A percentile compares a stretch with the other conserved stretches of the same genome.
These are phyloP conservation scores for Oscheius myriophilus DNA, from an alignment of 2,888 invertebrate genomes.

Conservation along the genomic window DNA sequence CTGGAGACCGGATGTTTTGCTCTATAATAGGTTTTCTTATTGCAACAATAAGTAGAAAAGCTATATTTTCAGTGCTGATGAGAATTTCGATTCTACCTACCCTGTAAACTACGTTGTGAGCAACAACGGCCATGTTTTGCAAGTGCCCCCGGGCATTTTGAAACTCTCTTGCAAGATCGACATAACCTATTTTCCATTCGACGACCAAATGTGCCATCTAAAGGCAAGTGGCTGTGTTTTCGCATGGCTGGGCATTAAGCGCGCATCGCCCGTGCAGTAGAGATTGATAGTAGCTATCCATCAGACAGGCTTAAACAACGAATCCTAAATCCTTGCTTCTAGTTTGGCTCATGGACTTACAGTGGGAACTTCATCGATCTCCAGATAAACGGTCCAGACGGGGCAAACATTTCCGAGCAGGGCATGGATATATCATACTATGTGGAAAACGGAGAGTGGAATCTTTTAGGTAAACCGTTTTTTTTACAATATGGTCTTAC, in stretches of 20 bases:
- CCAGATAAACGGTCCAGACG: constrained; percentile 60
- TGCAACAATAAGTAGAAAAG: not conserved
- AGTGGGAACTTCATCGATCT: constrained; percentile 89
- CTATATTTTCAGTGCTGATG: constrained; percentile 52
- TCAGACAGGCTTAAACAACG: constrained; percentile 10
- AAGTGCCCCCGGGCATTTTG: constrained; percentile 87
- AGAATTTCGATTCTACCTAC: constrained; percentile 63
- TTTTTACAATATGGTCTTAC: too few relatives aligned
- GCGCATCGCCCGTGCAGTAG: constrained; percentile 7
- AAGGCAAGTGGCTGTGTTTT: constrained; percentile 39
- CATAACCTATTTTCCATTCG: constrained; percentile 82
- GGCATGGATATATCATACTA: constrained; percentile 79
- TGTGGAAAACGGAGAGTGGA: constrained; percentile 99
- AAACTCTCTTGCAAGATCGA: constrained; percentile 85
- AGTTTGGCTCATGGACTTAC: constrained; percentile 98
- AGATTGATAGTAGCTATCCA: constrained; percentile 23
- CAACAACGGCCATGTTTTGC: constrained; percentile 91
- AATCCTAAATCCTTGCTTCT: constrained; percentile 23
- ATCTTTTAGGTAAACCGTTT: constrained; percentile 78
- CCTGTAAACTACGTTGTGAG: constrained; percentile 78
- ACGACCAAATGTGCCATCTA: constrained; percentile 75
- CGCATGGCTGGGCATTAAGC: not conserved
- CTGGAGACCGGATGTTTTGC: constrained; percentile 60
- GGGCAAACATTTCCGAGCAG: constrained; percentile 48
- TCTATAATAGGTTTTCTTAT: constrained; percentile 53